Evolutionary conservation across 2,113 vertebrate genomes (phyloP), one percentile per base, ranked within the genome.

Genomic region (Cranoglanis bouderius): DNA sequence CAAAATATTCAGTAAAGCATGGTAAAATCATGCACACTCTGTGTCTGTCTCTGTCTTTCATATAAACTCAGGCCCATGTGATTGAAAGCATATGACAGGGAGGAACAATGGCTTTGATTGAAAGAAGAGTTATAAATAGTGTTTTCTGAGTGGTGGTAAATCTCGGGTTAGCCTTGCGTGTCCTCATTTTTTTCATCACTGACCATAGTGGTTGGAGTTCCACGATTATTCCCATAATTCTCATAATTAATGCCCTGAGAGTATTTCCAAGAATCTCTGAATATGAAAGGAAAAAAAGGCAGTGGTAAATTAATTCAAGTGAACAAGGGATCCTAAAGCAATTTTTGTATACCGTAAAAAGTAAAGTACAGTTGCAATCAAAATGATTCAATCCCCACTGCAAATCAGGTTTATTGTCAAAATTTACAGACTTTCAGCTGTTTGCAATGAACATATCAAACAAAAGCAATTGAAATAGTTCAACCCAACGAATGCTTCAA

Each of bases 91-190:
- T 91, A 89, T 92, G 92, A 91, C 74, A 26, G 70, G 53, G 72
- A 57, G 57, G 75, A 93, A 95, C 92, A 94, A 94, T 91, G 91
- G 84, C 89, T 90, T 90, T 91, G 88, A 94, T 91, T 94, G 92
- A 94, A 88, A 49, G 2, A 87, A 91, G 86, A 90, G 65, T 55
- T 90, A 67, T 90, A 93, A 94, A 93, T 94, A 93, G 93, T 93
- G 93, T 90, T 86, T 80, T 57, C 65, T 90, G 70, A 87, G 88
- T 87, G 61, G 81, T 87, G 89, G 89, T 92, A 92, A 84, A 93
- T 40, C 18, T 57, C 80, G 91, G 59, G 89, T 94, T 93, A 92
- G 89, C 90, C 91, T 93, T 32, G 85, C 46, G 26, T 88, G 67
- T 83, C 86, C 38, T 78, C 6, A 32, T 7, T n/a, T 40, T 16